phyloP scores from a whole-genome alignment of 2,797 vertebrate genomes.

The Leptoclinus maculatus region DNA sequence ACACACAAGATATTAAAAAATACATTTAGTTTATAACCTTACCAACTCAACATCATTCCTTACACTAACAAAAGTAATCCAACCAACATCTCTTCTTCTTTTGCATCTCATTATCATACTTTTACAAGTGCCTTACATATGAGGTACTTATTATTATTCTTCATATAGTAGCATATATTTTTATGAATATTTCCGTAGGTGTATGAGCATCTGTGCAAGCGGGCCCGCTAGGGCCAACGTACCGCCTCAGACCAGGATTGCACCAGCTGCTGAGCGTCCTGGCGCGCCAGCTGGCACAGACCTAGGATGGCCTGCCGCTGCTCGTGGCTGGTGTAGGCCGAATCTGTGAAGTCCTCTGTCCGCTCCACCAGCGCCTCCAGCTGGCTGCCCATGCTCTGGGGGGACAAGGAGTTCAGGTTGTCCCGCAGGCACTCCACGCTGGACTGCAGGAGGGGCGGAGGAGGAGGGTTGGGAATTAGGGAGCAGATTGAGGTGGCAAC shows the following conservation, averaged over 20 bases:
- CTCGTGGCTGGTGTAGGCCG: constrained; percentile 97
- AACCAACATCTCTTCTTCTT: constrained; percentile 2
- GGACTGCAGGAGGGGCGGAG: constrained; percentile 74
- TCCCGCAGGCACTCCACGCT: constrained; percentile 93
- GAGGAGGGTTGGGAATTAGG: constrained; percentile 34
- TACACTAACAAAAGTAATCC: neutral
- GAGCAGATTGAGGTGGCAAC: neutral
- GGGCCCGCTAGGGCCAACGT: constrained; percentile 73
- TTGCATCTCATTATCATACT: constrained; percentile 4
- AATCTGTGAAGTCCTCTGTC: constrained; percentile 98
- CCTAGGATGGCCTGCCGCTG: constrained; percentile 94
- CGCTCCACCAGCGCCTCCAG: constrained; percentile 93
- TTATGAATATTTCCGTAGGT: constrained; percentile 43
- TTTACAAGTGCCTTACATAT: constrained; percentile 7
- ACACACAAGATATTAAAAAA: neutral
- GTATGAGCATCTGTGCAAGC: constrained; percentile 27
- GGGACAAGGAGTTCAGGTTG: constrained; percentile 88
- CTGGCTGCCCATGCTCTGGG: constrained; percentile 87
- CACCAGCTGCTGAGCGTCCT: constrained; percentile 92
- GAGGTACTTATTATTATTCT: neutral
- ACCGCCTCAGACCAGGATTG: constrained; percentile 92
- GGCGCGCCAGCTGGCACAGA: constrained; percentile 89
- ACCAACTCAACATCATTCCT: neutral
- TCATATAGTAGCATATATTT: constrained; percentile 22
- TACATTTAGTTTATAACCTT: neutral